These are phyloP conservation scores for Pantherophis vulpinus DNA, from an alignment of 2,797 vertebrate genomes.

Conservation along the genomic window DNA sequence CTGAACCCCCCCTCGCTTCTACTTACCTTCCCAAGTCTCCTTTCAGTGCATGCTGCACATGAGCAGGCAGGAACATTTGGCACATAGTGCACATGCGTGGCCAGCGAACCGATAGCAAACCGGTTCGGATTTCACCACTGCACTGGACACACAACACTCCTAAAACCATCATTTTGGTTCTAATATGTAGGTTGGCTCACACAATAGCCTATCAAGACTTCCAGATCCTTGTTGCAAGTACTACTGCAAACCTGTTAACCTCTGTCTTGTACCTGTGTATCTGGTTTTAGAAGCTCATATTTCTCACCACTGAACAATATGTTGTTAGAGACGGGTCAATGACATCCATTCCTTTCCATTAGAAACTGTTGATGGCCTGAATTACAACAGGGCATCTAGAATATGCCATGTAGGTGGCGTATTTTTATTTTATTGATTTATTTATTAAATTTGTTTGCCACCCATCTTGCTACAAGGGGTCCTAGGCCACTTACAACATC, in stretches of 20 bases:
- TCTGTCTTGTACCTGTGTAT: not conserved
- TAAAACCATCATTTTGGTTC: not conserved
- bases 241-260: not conserved
- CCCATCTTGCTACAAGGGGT: not conserved
- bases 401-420: not conserved
- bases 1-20: too few relatives aligned
- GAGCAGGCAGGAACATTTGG: too few relatives aligned
- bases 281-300: not conserved
- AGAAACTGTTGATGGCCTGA: not conserved
- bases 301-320: not conserved
- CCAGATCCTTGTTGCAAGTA: not conserved
- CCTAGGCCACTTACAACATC: not conserved
- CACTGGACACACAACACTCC: not conserved
- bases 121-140: not conserved
- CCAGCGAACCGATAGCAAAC: too few relatives aligned
- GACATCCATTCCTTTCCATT: not conserved
- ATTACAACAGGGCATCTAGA: not conserved
- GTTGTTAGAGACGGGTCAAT: not conserved
- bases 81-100: too few relatives aligned
- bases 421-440: not conserved
- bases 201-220: not conserved
- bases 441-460: not conserved
- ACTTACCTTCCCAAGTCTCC: too few relatives aligned
- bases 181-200: not conserved
- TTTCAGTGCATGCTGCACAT: too few relatives aligned